Evolutionary conservation across 2,888 invertebrate species (phyloP).

Genomic region (Callinectes sapidus): DNA sequence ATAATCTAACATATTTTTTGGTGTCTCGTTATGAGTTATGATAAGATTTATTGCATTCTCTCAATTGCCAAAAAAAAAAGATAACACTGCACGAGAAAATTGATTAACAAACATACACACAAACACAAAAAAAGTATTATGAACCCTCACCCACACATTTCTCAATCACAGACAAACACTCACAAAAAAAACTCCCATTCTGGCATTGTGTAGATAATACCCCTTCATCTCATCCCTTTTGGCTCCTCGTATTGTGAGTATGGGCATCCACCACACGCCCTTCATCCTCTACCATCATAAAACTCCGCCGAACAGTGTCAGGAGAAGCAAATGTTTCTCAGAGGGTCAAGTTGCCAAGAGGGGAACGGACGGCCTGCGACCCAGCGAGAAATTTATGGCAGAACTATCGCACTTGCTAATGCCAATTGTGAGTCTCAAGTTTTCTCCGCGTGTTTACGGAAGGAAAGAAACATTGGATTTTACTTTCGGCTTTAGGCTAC

Average conservation of each 20-base stretch:
- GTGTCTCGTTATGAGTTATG: background rate
- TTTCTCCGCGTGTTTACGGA: slow-evolving; percentile 33
- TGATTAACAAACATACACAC: background rate
- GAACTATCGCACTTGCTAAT: slow-evolving; percentile 55
- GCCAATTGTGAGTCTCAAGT: slow-evolving; percentile 61
- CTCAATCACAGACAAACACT: background rate
- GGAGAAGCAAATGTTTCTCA: slow-evolving; percentile 14
- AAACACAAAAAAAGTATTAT: background rate
- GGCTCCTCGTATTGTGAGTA: background rate
- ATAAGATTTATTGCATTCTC: background rate
- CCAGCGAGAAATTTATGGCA: slow-evolving; percentile 54
- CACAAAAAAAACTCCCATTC: background rate
- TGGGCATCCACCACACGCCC: background rate
- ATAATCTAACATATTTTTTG: background rate
- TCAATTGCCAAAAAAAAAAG: background rate
- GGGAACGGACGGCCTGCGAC: slow-evolving; percentile 40
- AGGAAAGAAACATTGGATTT: background rate
- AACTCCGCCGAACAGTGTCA: slow-evolving; percentile 38
- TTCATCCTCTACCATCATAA: slow-evolving; percentile 39
- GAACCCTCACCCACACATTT: background rate
- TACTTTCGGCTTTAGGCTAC: background rate
- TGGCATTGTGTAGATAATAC: slow-evolving; percentile 8
- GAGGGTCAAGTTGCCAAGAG: slow-evolving; percentile 47
- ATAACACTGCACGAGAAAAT: background rate
- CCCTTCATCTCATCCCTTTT: background rate